Base-by-base conservation (phyloP, 53 echinoderm and acorn worm genomes). In the Temnopleurus reevesii region DNA sequence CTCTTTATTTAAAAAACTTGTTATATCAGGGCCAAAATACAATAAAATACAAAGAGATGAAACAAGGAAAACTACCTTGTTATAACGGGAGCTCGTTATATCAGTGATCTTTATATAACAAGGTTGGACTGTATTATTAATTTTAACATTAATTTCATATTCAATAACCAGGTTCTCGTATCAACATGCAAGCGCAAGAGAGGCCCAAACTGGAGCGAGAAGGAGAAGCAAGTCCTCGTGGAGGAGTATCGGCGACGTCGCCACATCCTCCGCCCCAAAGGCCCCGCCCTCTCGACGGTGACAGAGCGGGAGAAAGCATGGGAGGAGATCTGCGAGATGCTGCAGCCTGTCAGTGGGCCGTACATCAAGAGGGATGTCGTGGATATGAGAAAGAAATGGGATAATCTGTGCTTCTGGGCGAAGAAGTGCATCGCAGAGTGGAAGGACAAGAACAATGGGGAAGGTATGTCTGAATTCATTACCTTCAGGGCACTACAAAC, bases 311-410 rank as follows among this genome's bases (percentile, higher is more conserved):
- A 90, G 66, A 66, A 34, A 41, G 90, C 90, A 0, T 90, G 90
- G 90, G 83, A 90, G 0, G 84, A 82, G 65, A 90, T 90, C 64
- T 38, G 90, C 61, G 54, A 21, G 2, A 53, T 71, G 19, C 71
- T 87, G 28, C 45, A 53, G 45, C 66, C 51, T 1, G 82, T 77
- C 8, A 82, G 84, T 17, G 90, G 82, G 54, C 84, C 90, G 9
- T 64, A 34, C 8, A 26, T 82, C 46, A 63, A 63, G 66, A 45
- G 90, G 46, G 84, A 82, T 27, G 83, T 90, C 0, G 84, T 83
- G 58, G 90, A 90, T 34, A 84, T 90, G 33, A 60, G 90, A 18
- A 90, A 90, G 83, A 90, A 90, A 55, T 90, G 90, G 90, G 83
- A 90, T 18, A 90, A 90, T 29, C 82, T 90, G 3, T 90, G 90